Conservation (phyloP, 2,797 vertebrate genomes). For the Paratrypauchen microcephalus region DNA sequence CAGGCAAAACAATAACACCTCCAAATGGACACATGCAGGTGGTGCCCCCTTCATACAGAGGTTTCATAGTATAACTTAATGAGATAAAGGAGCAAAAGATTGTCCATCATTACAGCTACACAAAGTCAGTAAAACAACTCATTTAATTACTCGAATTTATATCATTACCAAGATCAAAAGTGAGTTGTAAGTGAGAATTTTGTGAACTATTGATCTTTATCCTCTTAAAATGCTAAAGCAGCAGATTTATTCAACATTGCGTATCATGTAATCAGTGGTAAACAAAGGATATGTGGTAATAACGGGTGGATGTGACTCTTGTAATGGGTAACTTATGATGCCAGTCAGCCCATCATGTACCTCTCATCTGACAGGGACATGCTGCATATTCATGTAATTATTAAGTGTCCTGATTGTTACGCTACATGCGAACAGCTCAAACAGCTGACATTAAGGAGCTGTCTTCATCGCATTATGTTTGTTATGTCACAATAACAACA, state of each 20-base stretch:
- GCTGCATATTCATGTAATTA: conserved; percentile 9
- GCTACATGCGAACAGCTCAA: neutral
- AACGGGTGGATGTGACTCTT: neutral
- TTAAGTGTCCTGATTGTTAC: conserved; percentile 1
- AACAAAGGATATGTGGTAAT: neutral
- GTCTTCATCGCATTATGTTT: neutral
- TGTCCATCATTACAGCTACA: too few species aligned
- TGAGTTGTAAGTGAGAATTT: too few species aligned
- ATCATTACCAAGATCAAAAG: too few species aligned
- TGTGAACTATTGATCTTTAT: too few species aligned
- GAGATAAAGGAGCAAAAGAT: too few species aligned
- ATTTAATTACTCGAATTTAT: too few species aligned
- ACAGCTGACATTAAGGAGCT: too few species aligned
- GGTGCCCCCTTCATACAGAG: too few species aligned
- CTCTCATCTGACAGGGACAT: neutral
- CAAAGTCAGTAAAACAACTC: too few species aligned
- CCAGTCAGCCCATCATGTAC: neutral
- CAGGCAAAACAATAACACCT: too few species aligned
- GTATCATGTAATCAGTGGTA: neutral
- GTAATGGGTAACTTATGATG: neutral
- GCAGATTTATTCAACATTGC: neutral
- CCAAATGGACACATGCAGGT: too few species aligned
- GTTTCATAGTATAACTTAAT: too few species aligned
- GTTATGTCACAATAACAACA: neutral
- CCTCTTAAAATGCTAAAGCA: neutral